These are phyloP conservation scores for Cynoglossus semilaevis DNA, from an alignment of 2,113 vertebrate species.

Conservation along the genomic window DNA sequence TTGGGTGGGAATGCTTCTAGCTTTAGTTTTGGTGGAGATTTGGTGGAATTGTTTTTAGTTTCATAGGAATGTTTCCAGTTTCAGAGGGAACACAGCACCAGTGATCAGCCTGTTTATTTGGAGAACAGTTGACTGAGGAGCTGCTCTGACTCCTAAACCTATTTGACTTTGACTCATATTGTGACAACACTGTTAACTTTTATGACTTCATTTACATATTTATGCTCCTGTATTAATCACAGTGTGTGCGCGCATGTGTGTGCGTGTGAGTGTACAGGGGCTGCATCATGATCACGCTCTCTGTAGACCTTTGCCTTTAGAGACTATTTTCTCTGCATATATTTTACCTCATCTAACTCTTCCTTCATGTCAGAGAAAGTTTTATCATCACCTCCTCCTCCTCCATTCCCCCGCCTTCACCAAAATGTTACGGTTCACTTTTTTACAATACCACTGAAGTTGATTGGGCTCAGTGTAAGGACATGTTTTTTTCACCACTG, in stretches of 20 bases:
- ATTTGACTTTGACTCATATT: constrained; percentile 34
- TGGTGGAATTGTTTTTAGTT: too few relatives aligned
- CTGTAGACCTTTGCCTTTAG: constrained; percentile 16
- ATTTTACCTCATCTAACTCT: constrained; percentile 41
- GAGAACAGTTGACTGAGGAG: constrained; percentile 25
- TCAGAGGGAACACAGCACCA: not conserved
- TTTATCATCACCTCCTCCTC: constrained; percentile 33
- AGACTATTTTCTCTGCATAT: constrained; percentile 47
- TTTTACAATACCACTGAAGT: constrained; percentile 59
- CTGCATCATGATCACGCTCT: constrained; percentile 35
- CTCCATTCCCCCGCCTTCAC: not conserved
- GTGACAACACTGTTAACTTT: constrained; percentile 36
- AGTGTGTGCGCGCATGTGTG: too few relatives aligned
- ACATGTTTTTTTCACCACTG: constrained; percentile 49
- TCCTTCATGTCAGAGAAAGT: constrained; percentile 39
- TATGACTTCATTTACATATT: constrained; percentile 56
- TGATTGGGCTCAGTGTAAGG: constrained; percentile 51
- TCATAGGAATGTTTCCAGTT: too few relatives aligned
- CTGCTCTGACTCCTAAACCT: constrained; percentile 29
- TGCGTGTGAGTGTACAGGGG: constrained; percentile 28
- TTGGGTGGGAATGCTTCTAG: too few relatives aligned
- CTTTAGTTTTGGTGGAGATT: too few relatives aligned
- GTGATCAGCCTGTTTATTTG: constrained; percentile 21
- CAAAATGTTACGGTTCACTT: constrained; percentile 48
- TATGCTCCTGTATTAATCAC: constrained; percentile 48